Base-by-base conservation (phyloP, 2,113 vertebrate species). In the Marcusenius ussheri region DNA sequence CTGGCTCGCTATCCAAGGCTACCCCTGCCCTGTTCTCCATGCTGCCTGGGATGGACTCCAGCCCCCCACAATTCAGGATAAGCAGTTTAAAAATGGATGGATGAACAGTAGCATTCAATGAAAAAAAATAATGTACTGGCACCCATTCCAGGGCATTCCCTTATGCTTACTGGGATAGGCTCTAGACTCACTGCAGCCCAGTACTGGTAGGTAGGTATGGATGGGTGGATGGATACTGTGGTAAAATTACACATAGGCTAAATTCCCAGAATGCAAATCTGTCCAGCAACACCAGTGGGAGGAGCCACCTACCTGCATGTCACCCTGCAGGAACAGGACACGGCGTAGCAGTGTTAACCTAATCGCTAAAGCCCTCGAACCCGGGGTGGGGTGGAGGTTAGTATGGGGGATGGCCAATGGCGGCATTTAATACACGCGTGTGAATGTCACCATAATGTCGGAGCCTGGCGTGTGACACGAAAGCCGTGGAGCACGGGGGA, bases 371-470 rank as follows among this genome's bases (percentile, higher is more conserved):
- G 27, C 10, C n/a, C 10, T 70, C n/a, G 10, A 31, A 70, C 62
- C 27, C 10, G 21, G 42, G 46, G 24, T 45, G 6, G 17, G 42
- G 21, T 11, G 46, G 46, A n/a, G 83, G 24, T 84, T 11, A 42
- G 46, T 21, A n/a, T n/a, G 83, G 46, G 83, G n/a, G 21, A 10
- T 27, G 27, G 9, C n/a, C 27, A 31, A 70, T 70, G 24, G 5
- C 8, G 7, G 10, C 39, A 21, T 39, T 95, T 95, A 96, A 70
- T 95, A 95, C 94, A 95, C 94, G 94, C 94, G 94, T 94, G 95
- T 95, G 95, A 95, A 95, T 92, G 92, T 91, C 90, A 91, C 91
- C 92, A 95, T 94, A 91, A 95, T 93, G 94, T 93, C 91, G 90
- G 90, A 58, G 88, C 89, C 90, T 93, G 93, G 93, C 93, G 92